Percentiles rank a stretch among this genome's conserved stretches.
phyloP scores from a whole-genome alignment of 2,113 vertebrate genomes.

The Kobus ellipsiprymnus region DNA sequence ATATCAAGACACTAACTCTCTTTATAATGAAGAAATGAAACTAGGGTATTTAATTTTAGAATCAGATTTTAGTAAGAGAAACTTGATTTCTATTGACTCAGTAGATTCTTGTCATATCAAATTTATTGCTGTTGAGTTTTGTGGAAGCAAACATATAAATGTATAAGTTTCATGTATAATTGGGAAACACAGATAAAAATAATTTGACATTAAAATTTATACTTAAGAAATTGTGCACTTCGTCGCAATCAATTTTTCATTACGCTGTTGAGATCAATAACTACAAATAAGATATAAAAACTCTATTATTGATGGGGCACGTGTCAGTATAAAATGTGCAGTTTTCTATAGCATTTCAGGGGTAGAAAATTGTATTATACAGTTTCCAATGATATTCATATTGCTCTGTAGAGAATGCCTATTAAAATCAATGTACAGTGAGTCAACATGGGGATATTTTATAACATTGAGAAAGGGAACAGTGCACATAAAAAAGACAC shows the following conservation, averaged over 20 bases:
- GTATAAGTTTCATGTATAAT: conserved; percentile 81
- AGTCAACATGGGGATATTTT: conserved; percentile 74
- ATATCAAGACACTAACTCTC: conserved; percentile 74
- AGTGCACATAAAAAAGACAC: conserved; percentile 55
- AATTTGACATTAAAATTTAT: conserved; percentile 88
- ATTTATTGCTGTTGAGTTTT: conserved; percentile 79
- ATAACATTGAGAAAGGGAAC: conserved; percentile 69
- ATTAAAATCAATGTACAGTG: conserved; percentile 85
- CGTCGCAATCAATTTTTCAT: conserved; percentile 86
- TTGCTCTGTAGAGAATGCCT: conserved; percentile 80
- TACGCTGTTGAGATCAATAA: conserved; percentile 84
- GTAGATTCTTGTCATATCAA: conserved; percentile 78
- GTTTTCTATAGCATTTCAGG: conserved; percentile 80
- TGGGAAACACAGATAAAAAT: conserved; percentile 85
- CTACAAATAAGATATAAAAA: conserved; percentile 89
- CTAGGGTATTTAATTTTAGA: conserved; percentile 81
- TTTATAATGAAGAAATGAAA: conserved; percentile 77
- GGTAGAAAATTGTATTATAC: conserved; percentile 81
- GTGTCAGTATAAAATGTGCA: conserved; percentile 80
- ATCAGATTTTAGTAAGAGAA: conserved; percentile 79
- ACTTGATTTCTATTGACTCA: conserved; percentile 80
- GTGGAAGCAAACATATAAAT: conserved; percentile 81
- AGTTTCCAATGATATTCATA: conserved; percentile 80
- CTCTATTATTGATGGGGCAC: conserved; percentile 84
- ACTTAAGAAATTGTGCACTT: conserved; percentile 82